Evolutionary conservation across 2,113 vertebrate genomes (phyloP).

Genomic region (Psittacula cyanocephala): DNA sequence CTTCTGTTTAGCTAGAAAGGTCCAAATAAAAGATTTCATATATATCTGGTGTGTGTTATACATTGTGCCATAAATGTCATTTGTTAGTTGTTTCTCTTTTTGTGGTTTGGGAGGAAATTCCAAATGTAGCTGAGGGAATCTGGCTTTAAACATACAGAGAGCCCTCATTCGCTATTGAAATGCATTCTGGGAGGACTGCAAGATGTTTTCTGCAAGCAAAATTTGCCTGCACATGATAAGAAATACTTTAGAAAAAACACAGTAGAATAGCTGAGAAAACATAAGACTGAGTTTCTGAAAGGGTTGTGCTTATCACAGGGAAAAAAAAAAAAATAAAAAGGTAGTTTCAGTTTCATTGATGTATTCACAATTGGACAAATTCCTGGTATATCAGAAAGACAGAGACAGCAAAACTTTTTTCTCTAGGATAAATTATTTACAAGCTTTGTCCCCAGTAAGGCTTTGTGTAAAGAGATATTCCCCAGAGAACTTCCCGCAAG

Average conservation of each 20-base stretch:
- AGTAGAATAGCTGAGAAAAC: background rate
- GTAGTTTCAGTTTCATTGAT: background rate
- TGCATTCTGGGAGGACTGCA: conserved; percentile 59
- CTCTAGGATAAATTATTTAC: background rate
- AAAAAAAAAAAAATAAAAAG: background rate
- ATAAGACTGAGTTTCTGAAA: background rate
- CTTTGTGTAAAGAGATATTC: conserved; percentile 21
- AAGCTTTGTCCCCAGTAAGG: background rate
- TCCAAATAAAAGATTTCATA: conserved; percentile 68
- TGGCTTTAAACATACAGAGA: conserved; percentile 61
- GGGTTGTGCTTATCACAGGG: background rate
- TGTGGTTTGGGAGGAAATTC: conserved; percentile 72
- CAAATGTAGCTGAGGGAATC: conserved; percentile 64
- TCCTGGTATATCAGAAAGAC: background rate
- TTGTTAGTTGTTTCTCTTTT: conserved; percentile 71
- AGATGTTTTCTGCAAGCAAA: conserved; percentile 48
- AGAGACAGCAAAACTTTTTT: background rate
- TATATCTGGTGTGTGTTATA: conserved; percentile 70
- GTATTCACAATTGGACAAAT: background rate
- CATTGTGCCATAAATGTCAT: conserved; percentile 69
- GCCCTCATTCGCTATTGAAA: conserved; percentile 42
- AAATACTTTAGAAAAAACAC: conserved; percentile 37
- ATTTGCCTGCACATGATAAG: conserved; percentile 36
- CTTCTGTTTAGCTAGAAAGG: conserved; percentile 65
- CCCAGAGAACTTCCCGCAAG: conserved; percentile 2